These are phyloP conservation scores for Artemia franciscana DNA, from an alignment of 1,140 invertebrate species.

Conservation along the genomic window DNA sequence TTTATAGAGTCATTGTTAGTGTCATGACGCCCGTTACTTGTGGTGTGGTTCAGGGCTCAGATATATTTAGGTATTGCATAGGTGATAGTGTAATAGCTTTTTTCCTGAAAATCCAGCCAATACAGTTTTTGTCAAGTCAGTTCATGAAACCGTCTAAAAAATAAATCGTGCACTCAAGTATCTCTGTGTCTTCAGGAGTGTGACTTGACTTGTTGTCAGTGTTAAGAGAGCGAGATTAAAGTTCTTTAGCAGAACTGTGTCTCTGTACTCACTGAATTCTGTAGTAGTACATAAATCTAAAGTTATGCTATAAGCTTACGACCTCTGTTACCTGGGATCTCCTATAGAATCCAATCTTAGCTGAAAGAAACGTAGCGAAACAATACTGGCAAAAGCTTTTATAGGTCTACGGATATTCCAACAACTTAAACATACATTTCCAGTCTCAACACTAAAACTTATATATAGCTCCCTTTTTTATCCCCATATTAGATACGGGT, in stretches of 20 bases:
- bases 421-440: background rate
- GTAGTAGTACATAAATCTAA: too few relatives aligned
- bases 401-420: too few relatives aligned
- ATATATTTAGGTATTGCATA: too few relatives aligned
- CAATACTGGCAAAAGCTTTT: background rate
- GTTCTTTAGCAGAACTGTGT: background rate
- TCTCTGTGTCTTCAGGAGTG: too few relatives aligned
- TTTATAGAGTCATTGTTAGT: background rate
- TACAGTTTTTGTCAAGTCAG: too few relatives aligned
- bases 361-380: background rate
- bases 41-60: background rate
- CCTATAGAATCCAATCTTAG: background rate
- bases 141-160: too few relatives aligned
- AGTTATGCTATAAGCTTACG: background rate
- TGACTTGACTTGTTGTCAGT: background rate
- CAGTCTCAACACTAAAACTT: background rate
- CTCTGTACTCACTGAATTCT: too few relatives aligned
- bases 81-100: too few relatives aligned
- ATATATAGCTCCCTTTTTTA: background rate
- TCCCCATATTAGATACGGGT: background rate
- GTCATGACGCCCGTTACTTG: background rate
- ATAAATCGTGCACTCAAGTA: too few relatives aligned
- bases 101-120: too few relatives aligned
- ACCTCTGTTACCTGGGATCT: background rate
- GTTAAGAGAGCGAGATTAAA: background rate